Evolutionary conservation across 2,888 invertebrate genomes (phyloP).

Genomic region (Mimas tiliae): DNA sequence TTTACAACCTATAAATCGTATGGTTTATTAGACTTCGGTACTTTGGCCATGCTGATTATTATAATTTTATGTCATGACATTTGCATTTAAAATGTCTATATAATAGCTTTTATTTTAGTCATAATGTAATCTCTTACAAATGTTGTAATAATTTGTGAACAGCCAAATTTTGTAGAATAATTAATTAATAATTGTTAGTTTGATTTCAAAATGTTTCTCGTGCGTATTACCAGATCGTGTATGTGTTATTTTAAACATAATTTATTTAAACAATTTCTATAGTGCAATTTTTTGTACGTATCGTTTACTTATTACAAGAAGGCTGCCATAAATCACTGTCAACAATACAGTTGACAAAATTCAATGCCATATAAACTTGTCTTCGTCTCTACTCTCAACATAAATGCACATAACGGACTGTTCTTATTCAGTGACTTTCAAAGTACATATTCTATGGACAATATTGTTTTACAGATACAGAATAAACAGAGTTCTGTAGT

Average conservation of each 20-base stretch:
- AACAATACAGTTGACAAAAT: conserved; percentile 68
- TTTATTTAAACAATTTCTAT: conserved; percentile 34
- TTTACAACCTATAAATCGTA: conserved; percentile 69
- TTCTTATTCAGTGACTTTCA: conserved; percentile 53
- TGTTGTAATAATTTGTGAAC: conserved; percentile 1
- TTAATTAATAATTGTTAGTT: background rate
- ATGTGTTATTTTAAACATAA: background rate
- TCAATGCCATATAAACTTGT: conserved; percentile 45
- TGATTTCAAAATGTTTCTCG: background rate
- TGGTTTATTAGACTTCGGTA: conserved; percentile 73
- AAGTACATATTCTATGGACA: conserved; percentile 50
- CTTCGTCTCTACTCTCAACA: conserved; percentile 46
- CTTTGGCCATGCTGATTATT: conserved; percentile 75
- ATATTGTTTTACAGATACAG: conserved; percentile 62
- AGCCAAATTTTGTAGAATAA: background rate
- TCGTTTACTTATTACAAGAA: conserved; percentile 46
- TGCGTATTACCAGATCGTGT: background rate
- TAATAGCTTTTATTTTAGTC: conserved; percentile 1
- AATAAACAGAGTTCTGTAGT: conserved; percentile 67
- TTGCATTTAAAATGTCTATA: conserved; percentile 21
- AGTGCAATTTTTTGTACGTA: conserved; percentile 44
- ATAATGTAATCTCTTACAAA: background rate
- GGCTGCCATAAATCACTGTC: conserved; percentile 72
- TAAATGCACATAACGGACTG: conserved; percentile 61
- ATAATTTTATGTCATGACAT: conserved; percentile 23